Conservation (phyloP, 2,113 vertebrate genomes). For the Malurus alboscapulatus region DNA sequence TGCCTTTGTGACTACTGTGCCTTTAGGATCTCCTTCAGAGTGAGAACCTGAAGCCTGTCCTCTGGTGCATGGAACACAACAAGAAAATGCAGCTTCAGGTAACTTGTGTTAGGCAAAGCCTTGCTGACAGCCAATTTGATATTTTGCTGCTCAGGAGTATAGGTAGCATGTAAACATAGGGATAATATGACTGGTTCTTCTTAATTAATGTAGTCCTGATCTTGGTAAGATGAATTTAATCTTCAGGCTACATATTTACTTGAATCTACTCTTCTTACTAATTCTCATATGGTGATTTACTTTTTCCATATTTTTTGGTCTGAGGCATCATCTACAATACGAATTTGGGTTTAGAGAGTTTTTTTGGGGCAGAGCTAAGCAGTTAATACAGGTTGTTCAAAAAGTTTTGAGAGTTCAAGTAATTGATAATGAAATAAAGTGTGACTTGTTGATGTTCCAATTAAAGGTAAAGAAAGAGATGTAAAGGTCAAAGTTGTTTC, state of each 20-base stretch:
- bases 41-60: neutral
- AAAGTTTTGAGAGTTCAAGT: neutral
- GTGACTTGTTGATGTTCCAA: neutral
- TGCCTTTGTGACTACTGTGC: neutral
- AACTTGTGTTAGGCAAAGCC: neutral
- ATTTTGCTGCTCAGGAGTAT: neutral
- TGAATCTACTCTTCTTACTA: neutral
- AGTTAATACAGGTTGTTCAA: neutral
- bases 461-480: neutral
- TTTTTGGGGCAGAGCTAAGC: neutral
- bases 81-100: neutral
- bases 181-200: neutral
- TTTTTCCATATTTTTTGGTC: neutral
- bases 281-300: neutral
- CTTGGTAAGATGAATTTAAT: neutral
- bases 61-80: neutral
- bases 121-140: neutral
- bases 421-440: neutral
- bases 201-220: neutral
- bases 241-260: neutral
- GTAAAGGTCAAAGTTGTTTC: neutral
- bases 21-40: neutral
- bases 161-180: neutral
- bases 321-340: neutral
- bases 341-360: neutral